Percentiles rank a stretch among this genome's conserved stretches.
phyloP scores from a whole-genome alignment of 2,113 vertebrate genomes.

The Zosterops borbonicus region DNA sequence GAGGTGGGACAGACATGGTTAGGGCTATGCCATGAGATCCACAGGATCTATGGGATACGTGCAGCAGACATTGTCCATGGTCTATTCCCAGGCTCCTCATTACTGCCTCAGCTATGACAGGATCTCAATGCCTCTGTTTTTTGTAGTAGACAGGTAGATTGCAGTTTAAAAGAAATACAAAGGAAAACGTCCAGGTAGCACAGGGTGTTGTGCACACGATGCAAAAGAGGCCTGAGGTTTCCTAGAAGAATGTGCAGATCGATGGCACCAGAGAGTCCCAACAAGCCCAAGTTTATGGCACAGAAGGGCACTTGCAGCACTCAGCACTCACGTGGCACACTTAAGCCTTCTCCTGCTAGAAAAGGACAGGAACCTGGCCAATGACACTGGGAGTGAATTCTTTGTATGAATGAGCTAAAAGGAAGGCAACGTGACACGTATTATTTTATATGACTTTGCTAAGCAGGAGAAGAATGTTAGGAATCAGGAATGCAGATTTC shows the following conservation, averaged over 20 bases:
- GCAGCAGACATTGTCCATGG: background rate
- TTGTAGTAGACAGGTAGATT: background rate
- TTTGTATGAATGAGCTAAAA: background rate
- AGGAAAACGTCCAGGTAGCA: background rate
- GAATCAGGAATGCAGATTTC: background rate
- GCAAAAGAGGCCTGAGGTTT: background rate
- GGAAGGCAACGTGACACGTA: background rate
- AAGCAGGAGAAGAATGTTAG: background rate
- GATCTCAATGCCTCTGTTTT: background rate
- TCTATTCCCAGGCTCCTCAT: background rate
- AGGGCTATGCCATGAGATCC: fast-evolving
- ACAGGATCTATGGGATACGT: background rate
- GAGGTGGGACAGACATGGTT: background rate
- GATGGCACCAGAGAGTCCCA: fast-evolving
- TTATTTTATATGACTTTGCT: background rate
- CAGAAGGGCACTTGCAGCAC: background rate
- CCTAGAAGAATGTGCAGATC: fast-evolving
- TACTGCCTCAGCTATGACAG: background rate
- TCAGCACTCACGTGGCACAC: background rate
- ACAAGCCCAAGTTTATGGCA: background rate
- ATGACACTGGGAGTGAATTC: background rate
- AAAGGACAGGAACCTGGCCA: background rate
- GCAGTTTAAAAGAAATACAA: background rate
- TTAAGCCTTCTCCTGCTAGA: background rate
- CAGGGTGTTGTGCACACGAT: fast-evolving